Conservation (phyloP, 2,113 vertebrate species). For the Cygnus atratus region DNA sequence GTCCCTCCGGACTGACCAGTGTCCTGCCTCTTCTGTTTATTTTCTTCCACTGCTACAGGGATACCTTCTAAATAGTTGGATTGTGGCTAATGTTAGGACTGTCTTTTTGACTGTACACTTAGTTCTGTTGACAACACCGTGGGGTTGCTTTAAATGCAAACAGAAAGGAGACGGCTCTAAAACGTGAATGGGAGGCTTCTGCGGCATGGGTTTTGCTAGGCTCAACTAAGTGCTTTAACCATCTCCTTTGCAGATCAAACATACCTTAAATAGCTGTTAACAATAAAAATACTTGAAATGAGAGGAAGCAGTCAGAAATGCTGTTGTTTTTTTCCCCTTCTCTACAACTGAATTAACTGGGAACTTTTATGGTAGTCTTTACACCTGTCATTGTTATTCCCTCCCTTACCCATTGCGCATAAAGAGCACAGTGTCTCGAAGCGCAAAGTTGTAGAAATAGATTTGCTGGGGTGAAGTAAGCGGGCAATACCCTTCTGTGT, state of each 20-base stretch:
- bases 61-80: not conserved
- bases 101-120: not conserved
- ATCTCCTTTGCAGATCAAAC: not conserved
- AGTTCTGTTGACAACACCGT: not conserved
- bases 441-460: accelerated
- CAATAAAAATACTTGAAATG: not conserved
- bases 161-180: not conserved
- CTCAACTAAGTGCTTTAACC: not conserved
- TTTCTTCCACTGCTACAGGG: not conserved
- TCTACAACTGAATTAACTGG: not conserved
- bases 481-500: accelerated
- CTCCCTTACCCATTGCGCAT: not conserved
- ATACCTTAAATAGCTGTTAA: not conserved
- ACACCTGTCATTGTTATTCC: not conserved
- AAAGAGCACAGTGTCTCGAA: not conserved
- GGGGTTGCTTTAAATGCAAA: not conserved
- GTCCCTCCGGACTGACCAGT: not conserved
- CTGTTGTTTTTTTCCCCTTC: not conserved
- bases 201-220: accelerated
- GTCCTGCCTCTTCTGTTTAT: accelerated
- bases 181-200: not conserved
- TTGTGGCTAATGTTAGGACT: not conserved
- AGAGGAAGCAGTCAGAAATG: not conserved
- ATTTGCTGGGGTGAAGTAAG: not conserved
- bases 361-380: not conserved